These are phyloP conservation scores for Arbacia lixula DNA, from an alignment of 53 echinoderm and acorn worm species.

Conservation along the genomic window DNA sequence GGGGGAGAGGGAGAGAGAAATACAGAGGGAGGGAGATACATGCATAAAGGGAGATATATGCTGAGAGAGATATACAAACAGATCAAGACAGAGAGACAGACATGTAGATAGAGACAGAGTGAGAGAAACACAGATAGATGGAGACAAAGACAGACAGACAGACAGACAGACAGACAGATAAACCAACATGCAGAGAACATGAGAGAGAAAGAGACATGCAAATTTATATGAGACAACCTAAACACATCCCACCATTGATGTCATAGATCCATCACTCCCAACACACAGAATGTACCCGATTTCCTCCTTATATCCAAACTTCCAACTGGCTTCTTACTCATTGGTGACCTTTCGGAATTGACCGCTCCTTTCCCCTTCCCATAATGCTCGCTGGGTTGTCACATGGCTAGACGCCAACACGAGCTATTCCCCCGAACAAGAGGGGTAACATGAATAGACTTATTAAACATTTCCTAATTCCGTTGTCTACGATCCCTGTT, in stretches of 20 bases:
- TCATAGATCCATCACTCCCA: too few species aligned
- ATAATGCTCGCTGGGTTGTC: conserved; percentile 6
- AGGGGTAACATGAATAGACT: too few species aligned
- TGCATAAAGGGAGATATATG: background rate
- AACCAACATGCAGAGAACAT: background rate
- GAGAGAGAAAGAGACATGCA: background rate
- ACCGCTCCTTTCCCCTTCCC: conserved; percentile 26
- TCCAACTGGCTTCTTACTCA: too few species aligned
- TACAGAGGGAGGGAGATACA: background rate
- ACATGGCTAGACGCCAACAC: too few species aligned
- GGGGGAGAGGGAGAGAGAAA: background rate
- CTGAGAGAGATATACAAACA: too few species aligned
- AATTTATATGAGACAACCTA: too few species aligned
- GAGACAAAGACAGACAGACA: background rate
- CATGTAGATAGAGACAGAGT: background rate
- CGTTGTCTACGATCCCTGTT: too few species aligned
- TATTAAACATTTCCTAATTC: too few species aligned
- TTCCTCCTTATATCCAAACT: too few species aligned
- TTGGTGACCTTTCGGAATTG: conserved; percentile 19
- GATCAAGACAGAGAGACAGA: background rate
- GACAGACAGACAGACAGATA: background rate
- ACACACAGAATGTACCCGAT: too few species aligned
- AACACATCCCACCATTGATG: too few species aligned
- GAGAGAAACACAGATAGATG: background rate
- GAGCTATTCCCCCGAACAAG: too few species aligned